phyloP scores from a whole-genome alignment of 2,113 vertebrate species.

The Pycnonotus jocosus region DNA sequence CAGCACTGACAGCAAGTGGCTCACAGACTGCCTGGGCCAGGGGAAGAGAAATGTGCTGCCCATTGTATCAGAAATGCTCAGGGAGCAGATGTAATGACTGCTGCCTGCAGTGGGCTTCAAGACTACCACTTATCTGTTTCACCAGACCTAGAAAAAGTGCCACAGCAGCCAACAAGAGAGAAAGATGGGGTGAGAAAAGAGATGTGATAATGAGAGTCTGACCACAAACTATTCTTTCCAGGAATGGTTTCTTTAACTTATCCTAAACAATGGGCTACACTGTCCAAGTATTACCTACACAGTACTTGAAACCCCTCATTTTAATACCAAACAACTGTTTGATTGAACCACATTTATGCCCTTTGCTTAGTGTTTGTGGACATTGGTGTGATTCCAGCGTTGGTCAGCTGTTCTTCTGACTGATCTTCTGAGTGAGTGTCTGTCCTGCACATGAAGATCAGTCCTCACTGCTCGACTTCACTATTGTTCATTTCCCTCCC shows the following conservation, averaged over 20 bases:
- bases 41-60: not conserved
- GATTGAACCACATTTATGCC: not conserved
- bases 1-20: not conserved
- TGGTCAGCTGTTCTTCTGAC: not conserved
- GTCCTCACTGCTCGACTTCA: not conserved
- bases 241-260: not conserved
- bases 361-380: not conserved
- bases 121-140: not conserved
- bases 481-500: not conserved
- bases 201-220: not conserved
- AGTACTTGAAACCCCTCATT: not conserved
- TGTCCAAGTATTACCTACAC: not conserved
- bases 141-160: not conserved
- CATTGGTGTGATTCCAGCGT: not conserved
- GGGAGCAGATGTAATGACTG: not conserved
- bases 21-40: not conserved
- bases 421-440: not conserved
- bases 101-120: not conserved
- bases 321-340: slow-evolving; percentile 1
- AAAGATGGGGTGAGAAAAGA: slow-evolving; percentile 11
- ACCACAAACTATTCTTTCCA: slow-evolving; percentile 17
- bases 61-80: not conserved
- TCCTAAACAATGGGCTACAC: not conserved
- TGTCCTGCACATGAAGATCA: not conserved
- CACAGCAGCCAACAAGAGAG: not conserved